phyloP scores from a whole-genome alignment of 2,113 vertebrate genomes.

The Hydropotes inermis region DNA sequence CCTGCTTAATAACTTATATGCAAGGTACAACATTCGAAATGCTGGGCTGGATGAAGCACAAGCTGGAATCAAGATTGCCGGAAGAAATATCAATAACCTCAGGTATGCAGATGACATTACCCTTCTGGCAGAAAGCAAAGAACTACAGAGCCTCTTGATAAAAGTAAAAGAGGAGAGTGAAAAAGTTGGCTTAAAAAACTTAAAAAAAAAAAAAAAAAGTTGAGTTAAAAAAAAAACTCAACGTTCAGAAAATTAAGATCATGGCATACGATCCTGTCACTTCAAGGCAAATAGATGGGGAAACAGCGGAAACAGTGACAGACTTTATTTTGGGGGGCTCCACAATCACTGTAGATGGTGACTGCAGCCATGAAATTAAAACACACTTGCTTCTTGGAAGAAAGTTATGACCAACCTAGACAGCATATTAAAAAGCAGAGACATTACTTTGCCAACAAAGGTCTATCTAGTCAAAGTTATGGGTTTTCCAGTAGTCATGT shows the following conservation, averaged over 20 bases:
- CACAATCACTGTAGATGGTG: neutral
- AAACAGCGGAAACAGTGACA: neutral
- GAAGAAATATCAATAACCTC: neutral
- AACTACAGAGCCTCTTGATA: neutral
- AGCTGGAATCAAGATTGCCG: neutral
- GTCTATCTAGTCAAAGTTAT: neutral
- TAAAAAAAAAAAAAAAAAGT: too few relatives aligned
- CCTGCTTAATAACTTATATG: neutral
- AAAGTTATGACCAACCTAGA: neutral
- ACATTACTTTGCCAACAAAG: neutral
- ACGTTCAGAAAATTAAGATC: neutral
- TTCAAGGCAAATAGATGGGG: neutral
- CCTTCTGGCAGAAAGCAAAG: neutral
- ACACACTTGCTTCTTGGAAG: neutral
- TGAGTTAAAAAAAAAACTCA: too few relatives aligned
- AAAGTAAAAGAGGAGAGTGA: neutral
- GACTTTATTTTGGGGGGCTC: neutral
- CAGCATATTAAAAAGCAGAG: neutral
- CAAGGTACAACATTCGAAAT: neutral
- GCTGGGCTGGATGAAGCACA: neutral
- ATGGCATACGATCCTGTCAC: neutral
- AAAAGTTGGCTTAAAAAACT: neutral
- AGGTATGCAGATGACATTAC: neutral
- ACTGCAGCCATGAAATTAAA: neutral
- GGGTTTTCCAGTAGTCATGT: neutral